Evolutionary conservation across 1,140 invertebrate genomes (phyloP).

Genomic region (Olivierus martensii): DNA sequence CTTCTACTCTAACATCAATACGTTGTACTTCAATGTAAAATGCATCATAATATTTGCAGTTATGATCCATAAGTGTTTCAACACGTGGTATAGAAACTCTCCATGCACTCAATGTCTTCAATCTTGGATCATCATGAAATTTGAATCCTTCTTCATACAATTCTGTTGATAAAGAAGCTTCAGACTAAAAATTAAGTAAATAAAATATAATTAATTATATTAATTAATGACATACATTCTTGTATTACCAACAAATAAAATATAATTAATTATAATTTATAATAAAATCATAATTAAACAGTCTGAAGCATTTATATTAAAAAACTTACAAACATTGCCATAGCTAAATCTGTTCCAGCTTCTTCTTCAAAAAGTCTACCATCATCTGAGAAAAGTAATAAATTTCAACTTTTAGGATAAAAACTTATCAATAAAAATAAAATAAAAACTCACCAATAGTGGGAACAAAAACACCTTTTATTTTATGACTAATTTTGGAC

Average conservation of each 20-base stretch:
- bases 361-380: conserved; percentile 18
- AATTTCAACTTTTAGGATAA: too few species aligned
- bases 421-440: neutral
- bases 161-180: neutral
- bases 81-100: conserved; percentile 47
- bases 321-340: conserved; percentile 17
- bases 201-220: conserved; percentile 19
- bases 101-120: conserved; percentile 52
- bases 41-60: conserved; percentile 32
- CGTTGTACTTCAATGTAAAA: conserved; percentile 49
- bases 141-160: neutral
- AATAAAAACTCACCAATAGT: conserved; percentile 21
- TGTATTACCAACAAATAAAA: too few species aligned
- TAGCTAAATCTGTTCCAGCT: conserved; percentile 12
- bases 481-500: conserved; percentile 28
- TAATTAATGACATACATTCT: too few species aligned
- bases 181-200: conserved; percentile 15
- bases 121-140: conserved; percentile 33
- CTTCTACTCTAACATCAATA: conserved; percentile 31
- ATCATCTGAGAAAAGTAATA: conserved; percentile 17
- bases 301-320: too few species aligned
- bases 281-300: too few species aligned
- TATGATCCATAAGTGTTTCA: conserved; percentile 33
- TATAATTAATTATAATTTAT: too few species aligned
- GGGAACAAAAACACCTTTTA: conserved; percentile 29